Percentiles rank a stretch among this genome's conserved stretches.
Conservation (phyloP, 1,140 invertebrate genomes). For the Achatina immaculata region DNA sequence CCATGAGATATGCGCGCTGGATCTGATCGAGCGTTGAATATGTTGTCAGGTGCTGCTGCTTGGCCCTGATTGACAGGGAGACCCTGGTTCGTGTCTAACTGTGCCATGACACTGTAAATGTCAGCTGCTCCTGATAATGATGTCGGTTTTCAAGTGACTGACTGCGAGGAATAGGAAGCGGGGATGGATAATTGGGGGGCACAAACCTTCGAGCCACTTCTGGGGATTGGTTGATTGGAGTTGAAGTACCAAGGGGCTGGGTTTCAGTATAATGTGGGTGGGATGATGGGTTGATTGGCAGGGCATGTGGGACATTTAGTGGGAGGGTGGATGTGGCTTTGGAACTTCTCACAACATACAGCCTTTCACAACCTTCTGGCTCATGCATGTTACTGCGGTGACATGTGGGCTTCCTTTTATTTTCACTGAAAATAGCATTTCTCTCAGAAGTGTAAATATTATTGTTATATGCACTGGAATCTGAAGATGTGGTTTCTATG, state of each 20-base stretch:
- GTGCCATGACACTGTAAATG: neutral
- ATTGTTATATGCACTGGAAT: neutral
- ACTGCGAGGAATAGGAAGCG: neutral
- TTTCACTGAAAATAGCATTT: neutral
- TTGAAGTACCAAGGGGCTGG: slow-evolving; percentile 17
- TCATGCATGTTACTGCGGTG: neutral
- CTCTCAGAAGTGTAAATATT: neutral
- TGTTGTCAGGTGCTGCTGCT: neutral
- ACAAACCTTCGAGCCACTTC: slow-evolving; percentile 13
- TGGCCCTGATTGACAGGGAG: neutral
- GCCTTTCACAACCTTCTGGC: neutral
- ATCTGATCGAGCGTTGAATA: neutral
- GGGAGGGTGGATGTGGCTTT: neutral
- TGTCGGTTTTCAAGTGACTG: neutral
- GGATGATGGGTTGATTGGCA: neutral
- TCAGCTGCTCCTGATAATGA: neutral
- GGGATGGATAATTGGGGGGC: slow-evolving; percentile 7
- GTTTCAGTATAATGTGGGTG: neutral
- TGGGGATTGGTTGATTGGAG: slow-evolving; percentile 18
- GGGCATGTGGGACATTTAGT: neutral
- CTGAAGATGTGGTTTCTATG: neutral
- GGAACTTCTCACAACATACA: slow-evolving; percentile 4
- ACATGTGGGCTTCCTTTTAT: neutral
- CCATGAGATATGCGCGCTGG: neutral
- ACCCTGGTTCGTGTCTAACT: neutral